Percentiles rank a stretch among this genome's conserved stretches.
Evolutionary conservation across 2,113 vertebrate species (phyloP).

Genomic region (Neolamprologus variostigma): DNA sequence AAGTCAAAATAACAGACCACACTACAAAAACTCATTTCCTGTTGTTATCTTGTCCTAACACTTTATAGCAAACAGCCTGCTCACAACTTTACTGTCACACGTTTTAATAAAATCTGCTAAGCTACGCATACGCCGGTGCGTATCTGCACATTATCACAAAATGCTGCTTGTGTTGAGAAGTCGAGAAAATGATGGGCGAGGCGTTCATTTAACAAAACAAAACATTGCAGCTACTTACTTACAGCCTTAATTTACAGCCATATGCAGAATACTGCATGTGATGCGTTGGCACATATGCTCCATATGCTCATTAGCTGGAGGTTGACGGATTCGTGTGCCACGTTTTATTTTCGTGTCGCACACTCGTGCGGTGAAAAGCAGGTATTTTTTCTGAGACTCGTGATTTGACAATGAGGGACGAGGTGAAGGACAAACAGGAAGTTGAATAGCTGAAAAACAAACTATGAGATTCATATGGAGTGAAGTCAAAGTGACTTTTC

Average conservation of each 20-base stretch:
- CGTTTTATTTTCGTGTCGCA: neutral
- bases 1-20: rapidly evolving
- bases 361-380: neutral
- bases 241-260: neutral
- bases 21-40: neutral
- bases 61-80: neutral
- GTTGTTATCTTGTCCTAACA: neutral
- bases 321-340: neutral
- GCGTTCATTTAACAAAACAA: neutral
- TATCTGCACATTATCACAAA: rapidly evolving
- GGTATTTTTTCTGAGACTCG: neutral
- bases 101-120: neutral
- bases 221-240: neutral
- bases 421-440: neutral
- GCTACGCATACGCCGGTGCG: rapidly evolving
- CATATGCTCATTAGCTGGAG: neutral
- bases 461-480: neutral
- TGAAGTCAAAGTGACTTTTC: neutral
- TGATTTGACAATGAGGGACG: neutral
- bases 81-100: neutral
- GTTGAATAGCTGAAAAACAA: neutral
- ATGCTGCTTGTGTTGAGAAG: neutral
- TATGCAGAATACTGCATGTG: neutral
- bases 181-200: neutral
- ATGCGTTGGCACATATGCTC: neutral